Evolutionary conservation across 2,113 vertebrate species (phyloP).

Genomic region (Agapornis roseicollis): DNA sequence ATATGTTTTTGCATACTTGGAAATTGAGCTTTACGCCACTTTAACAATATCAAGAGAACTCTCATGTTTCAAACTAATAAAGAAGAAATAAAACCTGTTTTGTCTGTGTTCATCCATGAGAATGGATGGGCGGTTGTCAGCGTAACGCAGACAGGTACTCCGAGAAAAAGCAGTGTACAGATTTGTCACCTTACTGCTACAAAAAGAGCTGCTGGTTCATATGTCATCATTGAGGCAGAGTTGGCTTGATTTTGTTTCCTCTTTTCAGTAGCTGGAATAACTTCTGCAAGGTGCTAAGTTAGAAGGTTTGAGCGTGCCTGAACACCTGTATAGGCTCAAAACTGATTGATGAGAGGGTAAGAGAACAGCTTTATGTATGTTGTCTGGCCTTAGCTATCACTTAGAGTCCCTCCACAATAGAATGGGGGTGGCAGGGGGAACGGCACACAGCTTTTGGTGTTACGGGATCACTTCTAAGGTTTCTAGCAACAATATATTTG

Average conservation of each 20-base stretch:
- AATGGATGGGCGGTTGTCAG: not conserved
- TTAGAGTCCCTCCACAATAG: not conserved
- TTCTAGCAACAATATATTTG: not conserved
- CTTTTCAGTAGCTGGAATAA: not conserved
- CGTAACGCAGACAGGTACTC: not conserved
- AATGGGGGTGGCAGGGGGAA: rapidly evolving
- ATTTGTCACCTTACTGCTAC: not conserved
- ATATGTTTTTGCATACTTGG: slow-evolving; percentile 60
- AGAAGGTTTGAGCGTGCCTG: not conserved
- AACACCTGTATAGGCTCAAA: not conserved
- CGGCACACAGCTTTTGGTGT: not conserved
- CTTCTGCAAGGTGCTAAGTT: not conserved
- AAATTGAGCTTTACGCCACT: slow-evolving; percentile 36
- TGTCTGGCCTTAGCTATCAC: not conserved
- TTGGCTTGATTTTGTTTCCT: not conserved
- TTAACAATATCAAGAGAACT: slow-evolving; percentile 11
- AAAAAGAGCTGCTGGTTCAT: not conserved
- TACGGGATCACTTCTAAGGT: rapidly evolving
- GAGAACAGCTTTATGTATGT: not conserved
- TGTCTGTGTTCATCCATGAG: not conserved
- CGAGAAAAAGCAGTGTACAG: not conserved
- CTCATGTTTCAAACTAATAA: slow-evolving; percentile 51
- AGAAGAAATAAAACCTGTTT: slow-evolving; percentile 31
- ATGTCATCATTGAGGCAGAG: not conserved
- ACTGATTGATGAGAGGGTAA: rapidly evolving